Conservation (phyloP, 2,797 vertebrate species). For the Poeciliopsis presidionis region DNA sequence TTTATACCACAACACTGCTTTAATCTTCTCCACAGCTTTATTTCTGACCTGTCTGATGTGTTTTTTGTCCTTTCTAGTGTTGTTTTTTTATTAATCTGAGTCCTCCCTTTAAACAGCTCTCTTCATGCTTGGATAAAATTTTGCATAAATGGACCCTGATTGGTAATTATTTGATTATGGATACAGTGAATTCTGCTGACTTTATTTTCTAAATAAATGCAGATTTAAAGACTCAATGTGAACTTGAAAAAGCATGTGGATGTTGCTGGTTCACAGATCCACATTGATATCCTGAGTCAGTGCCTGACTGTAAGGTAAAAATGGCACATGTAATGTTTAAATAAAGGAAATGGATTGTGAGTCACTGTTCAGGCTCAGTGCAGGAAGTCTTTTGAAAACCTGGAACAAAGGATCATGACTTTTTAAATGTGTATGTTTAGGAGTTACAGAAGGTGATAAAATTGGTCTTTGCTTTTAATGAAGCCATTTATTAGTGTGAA, state of each 20-base stretch:
- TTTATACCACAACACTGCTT: no score
- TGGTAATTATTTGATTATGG: not conserved
- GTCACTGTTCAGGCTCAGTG: conserved; percentile 50
- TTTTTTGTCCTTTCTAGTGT: not conserved
- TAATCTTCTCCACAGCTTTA: no score
- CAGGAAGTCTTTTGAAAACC: conserved; percentile 47
- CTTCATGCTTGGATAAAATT: no score
- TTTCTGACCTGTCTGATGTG: not conserved
- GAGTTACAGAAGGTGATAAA: not conserved
- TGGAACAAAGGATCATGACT: conserved; percentile 58
- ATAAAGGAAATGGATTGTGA: conserved; percentile 43
- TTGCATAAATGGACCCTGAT: not conserved
- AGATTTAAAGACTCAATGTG: conserved; percentile 26
- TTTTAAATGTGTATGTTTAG: not conserved
- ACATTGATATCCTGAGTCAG: conserved; percentile 34
- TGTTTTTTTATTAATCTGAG: not conserved
- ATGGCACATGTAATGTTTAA: conserved; percentile 8
- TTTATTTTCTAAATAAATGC: conserved; percentile 22
- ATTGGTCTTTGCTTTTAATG: conserved; percentile 23
- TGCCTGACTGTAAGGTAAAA: conserved; percentile 28
- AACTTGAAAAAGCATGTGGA: conserved; percentile 37
- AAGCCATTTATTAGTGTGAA: conserved; percentile 30
- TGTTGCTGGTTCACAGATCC: conserved; percentile 39
- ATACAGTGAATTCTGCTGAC: conserved; percentile 26
- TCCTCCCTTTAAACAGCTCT: not conserved